Evolutionary conservation across 2,888 invertebrate genomes (phyloP).

Genomic region (Polymixis lichenea): DNA sequence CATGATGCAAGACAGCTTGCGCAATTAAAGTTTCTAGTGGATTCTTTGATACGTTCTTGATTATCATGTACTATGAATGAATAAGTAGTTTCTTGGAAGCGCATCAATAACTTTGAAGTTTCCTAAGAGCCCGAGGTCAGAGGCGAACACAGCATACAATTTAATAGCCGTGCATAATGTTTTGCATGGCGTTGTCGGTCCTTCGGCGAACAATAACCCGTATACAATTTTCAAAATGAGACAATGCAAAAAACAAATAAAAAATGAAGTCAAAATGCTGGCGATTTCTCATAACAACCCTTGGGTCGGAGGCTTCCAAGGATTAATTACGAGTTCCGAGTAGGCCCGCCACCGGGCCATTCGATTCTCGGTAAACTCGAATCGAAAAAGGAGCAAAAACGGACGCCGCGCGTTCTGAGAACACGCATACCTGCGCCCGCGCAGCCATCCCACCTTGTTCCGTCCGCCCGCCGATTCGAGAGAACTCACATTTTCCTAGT

Average conservation of each 20-base stretch:
- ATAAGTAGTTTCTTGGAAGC: slow-evolving; percentile 70
- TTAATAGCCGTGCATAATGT: slow-evolving; percentile 73
- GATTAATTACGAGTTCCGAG: slow-evolving; percentile 90
- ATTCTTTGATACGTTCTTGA: slow-evolving; percentile 31
- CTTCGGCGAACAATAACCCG: slow-evolving; percentile 85
- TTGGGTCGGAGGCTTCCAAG: slow-evolving; percentile 89
- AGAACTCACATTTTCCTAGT: slow-evolving; percentile 84
- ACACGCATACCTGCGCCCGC: slow-evolving; percentile 88
- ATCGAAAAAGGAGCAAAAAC: slow-evolving; percentile 91
- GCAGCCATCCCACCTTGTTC: slow-evolving; percentile 84
- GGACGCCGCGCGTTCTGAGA: slow-evolving; percentile 86
- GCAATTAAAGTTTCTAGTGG: slow-evolving; percentile 1
- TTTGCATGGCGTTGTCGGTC: slow-evolving; percentile 66
- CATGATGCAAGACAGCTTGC: background rate
- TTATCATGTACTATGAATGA: slow-evolving; percentile 41
- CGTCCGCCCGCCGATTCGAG: slow-evolving; percentile 77
- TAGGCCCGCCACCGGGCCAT: slow-evolving; percentile 89
- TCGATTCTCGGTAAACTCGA: slow-evolving; percentile 89
- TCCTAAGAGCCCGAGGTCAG: slow-evolving; percentile 76
- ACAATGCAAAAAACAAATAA: slow-evolving; percentile 85
- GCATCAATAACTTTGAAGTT: slow-evolving; percentile 69
- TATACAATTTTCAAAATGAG: slow-evolving; percentile 83
- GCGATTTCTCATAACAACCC: slow-evolving; percentile 89
- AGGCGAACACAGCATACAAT: slow-evolving; percentile 78
- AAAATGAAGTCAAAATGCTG: slow-evolving; percentile 83